A percentile compares a stretch with the other conserved stretches of the same genome.
Conservation (phyloP, 1,140 invertebrate species). For the Conus ventricosus region DNA sequence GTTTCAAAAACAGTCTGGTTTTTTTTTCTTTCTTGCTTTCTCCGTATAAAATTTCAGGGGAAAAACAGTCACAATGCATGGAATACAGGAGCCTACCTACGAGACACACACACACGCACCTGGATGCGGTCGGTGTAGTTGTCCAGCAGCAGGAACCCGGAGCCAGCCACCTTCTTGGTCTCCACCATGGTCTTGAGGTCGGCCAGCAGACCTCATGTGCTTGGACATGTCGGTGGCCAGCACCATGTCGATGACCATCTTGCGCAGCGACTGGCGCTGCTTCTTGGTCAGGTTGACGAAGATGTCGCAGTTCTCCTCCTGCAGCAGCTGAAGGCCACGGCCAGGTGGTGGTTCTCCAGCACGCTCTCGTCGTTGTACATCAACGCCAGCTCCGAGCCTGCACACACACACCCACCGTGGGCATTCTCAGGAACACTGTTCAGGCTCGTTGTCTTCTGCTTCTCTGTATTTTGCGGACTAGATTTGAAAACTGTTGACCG, state of each 20-base stretch:
- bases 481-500: too few relatives aligned
- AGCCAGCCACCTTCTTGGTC: conserved; percentile 97
- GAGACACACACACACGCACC: conserved; percentile 70
- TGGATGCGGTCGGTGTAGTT: conserved; percentile 98
- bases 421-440: too few relatives aligned
- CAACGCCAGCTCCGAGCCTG: conserved; percentile 93
- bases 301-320: conserved; percentile 97
- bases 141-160: conserved; percentile 96
- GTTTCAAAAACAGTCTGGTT: too few relatives aligned
- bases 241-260: conserved; percentile 99
- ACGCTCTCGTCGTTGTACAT: conserved; percentile 99
- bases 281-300: conserved; percentile 94
- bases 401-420: background rate
- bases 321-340: conserved; percentile 96
- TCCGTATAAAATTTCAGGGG: too few relatives aligned
- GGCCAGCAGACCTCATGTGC: conserved; percentile 97
- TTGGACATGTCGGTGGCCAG: conserved; percentile 99
- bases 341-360: conserved; percentile 98
- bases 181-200: conserved; percentile 99
- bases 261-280: conserved; percentile 94
- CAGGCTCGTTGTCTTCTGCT: too few relatives aligned
- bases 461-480: too few relatives aligned
- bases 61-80: too few relatives aligned
- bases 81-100: too few relatives aligned
- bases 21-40: too few relatives aligned